Percentiles rank a stretch among this genome's conserved stretches.
These are phyloP conservation scores for Dione vanillae DNA, from an alignment of 2,888 invertebrate species.

Conservation along the genomic window DNA sequence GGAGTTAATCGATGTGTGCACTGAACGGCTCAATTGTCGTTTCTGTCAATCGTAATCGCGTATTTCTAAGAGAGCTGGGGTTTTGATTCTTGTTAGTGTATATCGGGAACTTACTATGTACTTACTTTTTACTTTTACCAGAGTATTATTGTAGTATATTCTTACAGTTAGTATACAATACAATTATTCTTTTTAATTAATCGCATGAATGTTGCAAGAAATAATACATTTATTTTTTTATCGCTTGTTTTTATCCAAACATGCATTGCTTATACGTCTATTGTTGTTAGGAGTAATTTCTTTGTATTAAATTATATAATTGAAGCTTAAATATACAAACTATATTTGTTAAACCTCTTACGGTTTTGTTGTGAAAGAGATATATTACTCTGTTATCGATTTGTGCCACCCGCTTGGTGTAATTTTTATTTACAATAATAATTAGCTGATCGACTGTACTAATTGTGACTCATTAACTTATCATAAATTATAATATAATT, in stretches of 20 bases:
- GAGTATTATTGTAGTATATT: no score
- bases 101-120: background rate
- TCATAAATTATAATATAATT: background rate
- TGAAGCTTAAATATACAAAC: background rate
- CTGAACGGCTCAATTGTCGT: slow-evolving; percentile 32
- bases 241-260: background rate
- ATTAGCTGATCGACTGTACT: no score
- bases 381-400: no score
- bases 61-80: slow-evolving; percentile 18
- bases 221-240: background rate
- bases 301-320: background rate
- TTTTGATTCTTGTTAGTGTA: background rate
- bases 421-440: no score
- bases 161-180: no score
- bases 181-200: background rate
- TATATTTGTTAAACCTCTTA: background rate
- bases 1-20: no score
- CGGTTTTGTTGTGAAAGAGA: background rate
- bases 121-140: background rate
- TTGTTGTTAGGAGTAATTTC: background rate
- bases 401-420: no score
- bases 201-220: background rate
- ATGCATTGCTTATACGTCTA: background rate
- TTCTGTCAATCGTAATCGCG: slow-evolving; percentile 27
- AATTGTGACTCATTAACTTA: background rate